A percentile compares a stretch with the other conserved stretches of the same genome.
phyloP scores from a whole-genome alignment of 2,888 invertebrate genomes.

The Oxytorus armatus region DNA sequence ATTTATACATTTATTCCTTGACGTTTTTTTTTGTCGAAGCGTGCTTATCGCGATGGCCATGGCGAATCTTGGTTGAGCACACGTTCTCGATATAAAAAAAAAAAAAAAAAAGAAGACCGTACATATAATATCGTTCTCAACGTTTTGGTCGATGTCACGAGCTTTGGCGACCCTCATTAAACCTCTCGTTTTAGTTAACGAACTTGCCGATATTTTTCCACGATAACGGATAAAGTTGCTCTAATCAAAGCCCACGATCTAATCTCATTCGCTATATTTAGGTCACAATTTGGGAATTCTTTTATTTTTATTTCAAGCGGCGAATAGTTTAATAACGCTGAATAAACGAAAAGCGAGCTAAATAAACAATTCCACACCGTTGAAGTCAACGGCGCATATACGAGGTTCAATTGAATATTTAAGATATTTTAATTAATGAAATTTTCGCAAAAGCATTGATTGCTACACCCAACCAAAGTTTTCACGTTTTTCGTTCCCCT shows the following conservation, averaged over 20 bases:
- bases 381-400: no score
- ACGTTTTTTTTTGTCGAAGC: constrained; percentile 13
- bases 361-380: no score
- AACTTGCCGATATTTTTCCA: constrained; percentile 26
- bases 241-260: constrained; percentile 30
- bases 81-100: constrained; percentile 57
- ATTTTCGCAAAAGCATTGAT: not conserved
- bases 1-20: constrained; percentile 9
- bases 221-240: constrained; percentile 30
- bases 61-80: constrained; percentile 67
- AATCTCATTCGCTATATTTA: not conserved
- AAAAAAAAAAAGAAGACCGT: constrained; percentile 14
- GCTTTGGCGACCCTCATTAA: constrained; percentile 13
- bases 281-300: not conserved
- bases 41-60: constrained; percentile 70
- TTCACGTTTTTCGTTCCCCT: not conserved
- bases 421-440: not conserved
- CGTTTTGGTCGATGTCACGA: not conserved
- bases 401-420: no score
- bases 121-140: constrained; percentile 4
- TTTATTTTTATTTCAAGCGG: not conserved
- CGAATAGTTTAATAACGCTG: no score
- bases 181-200: constrained; percentile 28
- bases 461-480: not conserved
- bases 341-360: no score